Percentiles rank a stretch among this genome's conserved stretches.
phyloP scores from a whole-genome alignment of 37 sponge, comb jelly and placozoan species.

The Halichondria panicea region DNA sequence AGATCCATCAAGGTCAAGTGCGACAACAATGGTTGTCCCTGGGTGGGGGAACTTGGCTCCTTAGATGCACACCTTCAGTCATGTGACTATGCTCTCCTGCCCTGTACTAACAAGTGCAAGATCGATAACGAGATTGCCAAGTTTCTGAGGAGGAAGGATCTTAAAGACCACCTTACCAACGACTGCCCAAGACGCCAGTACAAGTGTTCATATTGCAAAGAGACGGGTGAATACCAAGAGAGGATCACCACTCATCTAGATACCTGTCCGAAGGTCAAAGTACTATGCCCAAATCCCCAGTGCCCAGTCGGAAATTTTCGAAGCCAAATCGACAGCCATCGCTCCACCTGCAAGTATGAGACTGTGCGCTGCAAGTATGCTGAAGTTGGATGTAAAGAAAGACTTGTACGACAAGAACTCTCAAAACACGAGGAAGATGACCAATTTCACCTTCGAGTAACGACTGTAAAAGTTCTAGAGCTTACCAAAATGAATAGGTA shows the following conservation, averaged over 20 bases:
- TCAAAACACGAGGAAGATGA: no score
- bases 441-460: no score
- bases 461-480: no score
- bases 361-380: conserved; percentile 3
- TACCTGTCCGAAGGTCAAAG: neutral
- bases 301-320: neutral
- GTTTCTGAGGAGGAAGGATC: conserved; percentile 1
- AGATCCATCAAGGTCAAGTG: conserved; percentile 20
- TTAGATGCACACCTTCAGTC: neutral
- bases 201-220: conserved; percentile 13
- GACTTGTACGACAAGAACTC: no score
- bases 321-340: neutral
- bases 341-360: neutral
- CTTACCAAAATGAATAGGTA: no score
- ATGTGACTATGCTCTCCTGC: conserved; percentile 8
- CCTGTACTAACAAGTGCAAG: conserved; percentile 31
- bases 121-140: neutral
- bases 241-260: conserved; percentile 3
- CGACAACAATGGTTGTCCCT: conserved; percentile 16
- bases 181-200: conserved; percentile 10
- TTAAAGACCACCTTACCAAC: neutral
- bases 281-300: conserved; percentile 1
- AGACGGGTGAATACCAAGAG: conserved; percentile 4
- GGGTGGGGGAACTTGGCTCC: conserved; percentile 26
- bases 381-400: conserved; percentile 19